Conservation (phyloP, 2,113 vertebrate species). For the Azemiops feae region DNA sequence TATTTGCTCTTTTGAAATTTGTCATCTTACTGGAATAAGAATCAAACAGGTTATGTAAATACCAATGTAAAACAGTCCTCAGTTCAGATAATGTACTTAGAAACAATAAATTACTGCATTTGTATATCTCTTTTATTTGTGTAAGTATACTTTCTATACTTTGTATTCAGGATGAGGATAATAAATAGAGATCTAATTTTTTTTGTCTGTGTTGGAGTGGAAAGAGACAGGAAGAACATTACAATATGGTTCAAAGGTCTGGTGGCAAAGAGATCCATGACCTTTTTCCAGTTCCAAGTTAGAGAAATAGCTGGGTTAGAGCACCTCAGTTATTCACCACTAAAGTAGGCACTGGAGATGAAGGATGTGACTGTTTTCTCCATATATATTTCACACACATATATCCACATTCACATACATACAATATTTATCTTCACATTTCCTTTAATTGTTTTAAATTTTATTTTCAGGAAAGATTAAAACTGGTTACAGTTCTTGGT, state of each 20-base stretch:
- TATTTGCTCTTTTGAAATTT: background rate
- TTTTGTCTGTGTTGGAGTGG: background rate
- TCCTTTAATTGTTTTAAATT: slow-evolving; percentile 42
- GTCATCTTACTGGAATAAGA: background rate
- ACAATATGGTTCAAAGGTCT: background rate
- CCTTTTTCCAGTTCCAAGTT: background rate
- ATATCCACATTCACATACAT: background rate
- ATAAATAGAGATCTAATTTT: background rate
- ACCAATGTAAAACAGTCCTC: background rate
- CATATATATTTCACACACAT: background rate
- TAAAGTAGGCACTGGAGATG: background rate
- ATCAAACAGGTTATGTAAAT: background rate
- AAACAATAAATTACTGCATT: background rate
- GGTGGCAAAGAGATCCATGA: background rate
- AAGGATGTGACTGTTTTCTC: background rate
- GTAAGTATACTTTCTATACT: background rate
- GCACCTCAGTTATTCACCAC: background rate
- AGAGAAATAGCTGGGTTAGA: background rate
- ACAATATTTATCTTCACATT: background rate
- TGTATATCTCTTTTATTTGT: background rate
- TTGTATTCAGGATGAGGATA: background rate
- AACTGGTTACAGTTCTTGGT: slow-evolving; percentile 93
- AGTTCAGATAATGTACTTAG: background rate
- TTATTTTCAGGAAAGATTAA: slow-evolving; percentile 86
- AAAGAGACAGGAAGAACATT: background rate